Evolutionary conservation across 2,113 vertebrate genomes (phyloP).

Genomic region (Alligator mississippiensis): DNA sequence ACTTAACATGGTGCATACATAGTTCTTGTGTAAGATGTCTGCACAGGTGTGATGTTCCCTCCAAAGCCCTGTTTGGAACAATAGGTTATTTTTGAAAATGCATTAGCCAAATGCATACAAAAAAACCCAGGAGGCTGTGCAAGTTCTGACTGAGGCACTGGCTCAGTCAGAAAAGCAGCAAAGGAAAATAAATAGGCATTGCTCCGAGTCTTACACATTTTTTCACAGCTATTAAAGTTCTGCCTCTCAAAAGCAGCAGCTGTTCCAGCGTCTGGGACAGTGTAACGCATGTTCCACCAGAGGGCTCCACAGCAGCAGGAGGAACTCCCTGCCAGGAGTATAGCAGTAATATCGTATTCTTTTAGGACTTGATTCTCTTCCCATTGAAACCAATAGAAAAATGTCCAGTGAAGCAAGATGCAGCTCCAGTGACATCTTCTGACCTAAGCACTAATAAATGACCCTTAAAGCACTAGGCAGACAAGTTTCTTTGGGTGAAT

Average conservation of each 20-base stretch:
- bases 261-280: neutral
- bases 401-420: neutral
- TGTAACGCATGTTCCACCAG: neutral
- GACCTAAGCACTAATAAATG: neutral
- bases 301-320: neutral
- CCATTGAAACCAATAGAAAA: slow-evolving; percentile 7
- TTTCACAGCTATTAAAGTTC: neutral
- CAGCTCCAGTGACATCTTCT: neutral
- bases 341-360: neutral
- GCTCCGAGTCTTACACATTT: neutral
- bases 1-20: neutral
- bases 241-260: neutral
- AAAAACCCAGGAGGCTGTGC: neutral
- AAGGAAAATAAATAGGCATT: neutral
- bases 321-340: neutral
- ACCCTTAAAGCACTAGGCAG: accelerated
- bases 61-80: neutral
- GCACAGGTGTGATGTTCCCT: neutral
- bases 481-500: too few species aligned
- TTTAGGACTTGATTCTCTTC: neutral
- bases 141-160: neutral
- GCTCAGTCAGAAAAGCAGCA: neutral
- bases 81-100: neutral
- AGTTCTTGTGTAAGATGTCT: neutral
- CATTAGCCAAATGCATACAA: neutral